Conservation (phyloP, 2,113 vertebrate genomes). For the Halcyon malimbica region DNA sequence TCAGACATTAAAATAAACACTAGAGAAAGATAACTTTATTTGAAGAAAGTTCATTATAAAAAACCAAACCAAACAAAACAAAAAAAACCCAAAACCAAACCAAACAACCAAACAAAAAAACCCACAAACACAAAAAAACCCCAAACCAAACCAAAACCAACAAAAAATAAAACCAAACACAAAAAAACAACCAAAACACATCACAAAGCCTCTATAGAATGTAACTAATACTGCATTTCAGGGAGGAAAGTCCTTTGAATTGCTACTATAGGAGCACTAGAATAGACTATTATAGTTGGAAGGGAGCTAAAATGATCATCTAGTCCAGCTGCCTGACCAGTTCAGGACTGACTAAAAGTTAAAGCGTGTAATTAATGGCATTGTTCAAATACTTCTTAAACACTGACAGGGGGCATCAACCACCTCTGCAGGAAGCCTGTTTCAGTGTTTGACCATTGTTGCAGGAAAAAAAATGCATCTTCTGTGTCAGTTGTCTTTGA, state of each 20-base stretch:
- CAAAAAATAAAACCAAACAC: not conserved
- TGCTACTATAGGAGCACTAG: not conserved
- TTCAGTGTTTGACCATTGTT: not conserved
- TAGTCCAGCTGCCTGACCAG: not conserved
- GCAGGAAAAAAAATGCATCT: not conserved
- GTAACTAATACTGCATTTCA: not conserved
- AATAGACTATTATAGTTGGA: not conserved
- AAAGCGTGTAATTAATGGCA: not conserved
- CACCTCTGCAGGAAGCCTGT: not conserved
- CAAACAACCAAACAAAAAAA: not conserved
- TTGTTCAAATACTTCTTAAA: not conserved
- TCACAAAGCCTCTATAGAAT: not conserved
- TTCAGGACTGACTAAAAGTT: not conserved
- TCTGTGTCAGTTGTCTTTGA: not conserved
- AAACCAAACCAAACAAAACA: too few relatives aligned
- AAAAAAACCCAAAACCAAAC: too few relatives aligned
- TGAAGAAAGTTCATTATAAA: not conserved
- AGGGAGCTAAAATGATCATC: not conserved
- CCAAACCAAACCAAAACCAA: too few relatives aligned
- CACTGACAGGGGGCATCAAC: fast-evolving
- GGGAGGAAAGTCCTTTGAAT: not conserved
- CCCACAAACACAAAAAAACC: too few relatives aligned
- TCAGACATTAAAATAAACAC: not conserved
- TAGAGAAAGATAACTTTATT: not conserved
- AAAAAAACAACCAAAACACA: too few relatives aligned